These are phyloP conservation scores for Semnornis frantzii DNA, from an alignment of 2,113 vertebrate species.

Conservation along the genomic window DNA sequence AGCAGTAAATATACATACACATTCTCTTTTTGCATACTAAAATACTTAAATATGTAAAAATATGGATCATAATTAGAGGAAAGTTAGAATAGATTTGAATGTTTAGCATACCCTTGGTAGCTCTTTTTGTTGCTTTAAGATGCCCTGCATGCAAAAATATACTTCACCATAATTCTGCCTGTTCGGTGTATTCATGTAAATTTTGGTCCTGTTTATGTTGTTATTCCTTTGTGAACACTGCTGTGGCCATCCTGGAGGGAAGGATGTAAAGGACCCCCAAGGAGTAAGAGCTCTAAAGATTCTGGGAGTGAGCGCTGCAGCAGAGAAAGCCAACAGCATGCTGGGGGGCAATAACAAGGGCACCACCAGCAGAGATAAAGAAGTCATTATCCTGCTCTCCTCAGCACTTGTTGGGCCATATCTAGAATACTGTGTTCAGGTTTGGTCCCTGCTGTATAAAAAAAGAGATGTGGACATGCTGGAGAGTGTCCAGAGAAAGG, in stretches of 20 bases:
- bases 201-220: neutral
- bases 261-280: neutral
- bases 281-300: neutral
- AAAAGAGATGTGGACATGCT: no score
- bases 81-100: slow-evolving; percentile 63
- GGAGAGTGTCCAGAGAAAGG: no score
- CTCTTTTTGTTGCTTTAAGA: neutral
- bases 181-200: slow-evolving; percentile 30
- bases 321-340: no score
- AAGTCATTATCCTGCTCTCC: no score
- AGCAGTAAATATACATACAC: slow-evolving; percentile 5
- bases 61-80: slow-evolving; percentile 45
- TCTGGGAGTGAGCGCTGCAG: neutral
- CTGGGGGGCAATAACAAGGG: no score
- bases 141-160: neutral
- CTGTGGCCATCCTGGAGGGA: neutral
- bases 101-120: slow-evolving; percentile 21
- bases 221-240: neutral
- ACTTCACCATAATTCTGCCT: neutral
- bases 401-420: no score
- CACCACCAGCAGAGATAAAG: no score
- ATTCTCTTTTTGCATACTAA: neutral
- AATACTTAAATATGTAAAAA: slow-evolving; percentile 67
- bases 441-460: no score
- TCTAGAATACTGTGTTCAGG: no score